Evolutionary conservation across 2,113 vertebrate genomes (phyloP).

Genomic region (rat (Rattus norvegicus)): DNA sequence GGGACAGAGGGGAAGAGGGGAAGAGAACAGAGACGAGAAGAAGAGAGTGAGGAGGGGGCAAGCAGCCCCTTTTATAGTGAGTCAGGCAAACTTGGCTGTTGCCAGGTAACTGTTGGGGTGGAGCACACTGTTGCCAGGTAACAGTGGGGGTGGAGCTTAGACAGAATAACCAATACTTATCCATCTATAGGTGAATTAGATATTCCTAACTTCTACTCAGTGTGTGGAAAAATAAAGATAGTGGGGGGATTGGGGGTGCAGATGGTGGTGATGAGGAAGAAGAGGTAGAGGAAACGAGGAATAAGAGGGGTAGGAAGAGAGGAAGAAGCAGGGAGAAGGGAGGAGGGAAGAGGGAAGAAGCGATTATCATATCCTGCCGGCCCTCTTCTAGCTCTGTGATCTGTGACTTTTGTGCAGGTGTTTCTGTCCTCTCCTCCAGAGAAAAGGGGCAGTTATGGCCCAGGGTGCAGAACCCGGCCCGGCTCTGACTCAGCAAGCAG

Average conservation of each 20-base stretch:
- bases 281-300: background rate
- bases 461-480: background rate
- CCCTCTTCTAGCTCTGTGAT: background rate
- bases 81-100: too few species aligned
- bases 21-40: too few species aligned
- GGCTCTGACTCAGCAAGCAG: constrained; percentile 3
- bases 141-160: too few species aligned
- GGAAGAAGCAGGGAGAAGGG: background rate
- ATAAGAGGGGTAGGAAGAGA: background rate
- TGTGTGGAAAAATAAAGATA: background rate
- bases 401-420: background rate
- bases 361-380: background rate
- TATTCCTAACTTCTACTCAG: background rate
- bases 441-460: background rate
- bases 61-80: too few species aligned
- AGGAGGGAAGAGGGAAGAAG: background rate
- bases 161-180: background rate
- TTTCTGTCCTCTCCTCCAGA: too few species aligned
- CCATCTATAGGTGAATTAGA: background rate
- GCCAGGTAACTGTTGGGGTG: too few species aligned
- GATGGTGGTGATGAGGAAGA: background rate
- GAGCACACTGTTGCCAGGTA: too few species aligned
- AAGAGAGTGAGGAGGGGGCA: too few species aligned
- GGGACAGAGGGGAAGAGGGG: too few species aligned
- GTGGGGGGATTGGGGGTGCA: background rate